Evolutionary conservation across 1,140 invertebrate genomes (phyloP), one percentile per base, ranked within the genome.

Genomic region (Drosophila azteca): DNA sequence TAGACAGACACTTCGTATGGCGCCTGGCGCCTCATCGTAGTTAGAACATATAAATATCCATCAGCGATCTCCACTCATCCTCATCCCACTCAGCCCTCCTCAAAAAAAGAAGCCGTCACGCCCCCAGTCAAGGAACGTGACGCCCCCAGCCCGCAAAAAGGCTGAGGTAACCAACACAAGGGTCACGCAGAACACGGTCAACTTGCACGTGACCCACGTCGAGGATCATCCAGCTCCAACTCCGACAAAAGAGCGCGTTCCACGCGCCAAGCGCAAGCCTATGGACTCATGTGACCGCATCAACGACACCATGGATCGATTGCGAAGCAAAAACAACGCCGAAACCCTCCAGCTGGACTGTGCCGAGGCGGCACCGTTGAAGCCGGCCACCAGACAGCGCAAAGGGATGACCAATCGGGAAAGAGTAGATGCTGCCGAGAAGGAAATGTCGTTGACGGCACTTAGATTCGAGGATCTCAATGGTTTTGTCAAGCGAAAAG

Each of bases 391-490:
- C 29, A 70, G 52, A 15, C 13, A 17, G 0, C 65, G 82, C 0
- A 54, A 43, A 6, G 7, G 13, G 7, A 17, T 20, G 0, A 6
- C 43, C 17, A 60, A 57, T n/a, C 59, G 39, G 8, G 58, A 26
- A 0, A 75, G 78, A 22, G 5, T 60, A 3, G 52, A 85, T 2
- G n/a, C 20, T 7, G 11, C 22, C 6, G 39, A 63, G 11, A 73
- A 51, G 51, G 51, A 72, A 8, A 17, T 51, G 17, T 35, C 20
- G 17, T 46, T 63, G 43, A n/a, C 73, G 7, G 24, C 49, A 9
- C 48, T 57, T 3, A 82, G 51, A 6, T 85, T 85, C 26, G 82
- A 85, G 6, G 69, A 85, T 1, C 82, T 85, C 20, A 85, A 85
- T 41, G 70, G 78, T 22, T 58, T 85, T 31, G 71, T 85, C 55